phyloP scores from a whole-genome alignment of 2,113 vertebrate genomes.

The Odontesthes bonariensis region DNA sequence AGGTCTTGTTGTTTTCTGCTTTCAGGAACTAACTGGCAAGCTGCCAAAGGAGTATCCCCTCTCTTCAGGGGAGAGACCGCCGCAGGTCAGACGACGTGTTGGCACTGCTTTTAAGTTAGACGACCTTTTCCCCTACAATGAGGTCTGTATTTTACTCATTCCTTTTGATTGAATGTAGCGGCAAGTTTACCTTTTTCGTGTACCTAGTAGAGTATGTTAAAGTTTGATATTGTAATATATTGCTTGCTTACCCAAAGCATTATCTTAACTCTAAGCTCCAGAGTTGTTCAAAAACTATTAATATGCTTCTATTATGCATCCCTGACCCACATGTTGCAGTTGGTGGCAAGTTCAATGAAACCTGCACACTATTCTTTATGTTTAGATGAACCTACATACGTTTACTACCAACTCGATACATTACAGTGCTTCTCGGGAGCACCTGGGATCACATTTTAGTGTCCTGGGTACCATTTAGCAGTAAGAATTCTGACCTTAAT shows the following conservation, averaged over 20 bases:
- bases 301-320: background rate
- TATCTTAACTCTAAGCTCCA: slow-evolving; percentile 4
- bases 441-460: background rate
- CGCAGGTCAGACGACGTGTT: slow-evolving; percentile 90
- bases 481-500: background rate
- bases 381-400: background rate
- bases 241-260: background rate
- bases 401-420: background rate
- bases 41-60: slow-evolving; percentile 96
- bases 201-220: background rate
- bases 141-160: slow-evolving; percentile 79
- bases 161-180: slow-evolving; percentile 11
- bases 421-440: background rate
- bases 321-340: background rate
- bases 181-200: background rate
- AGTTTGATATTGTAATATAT: background rate
- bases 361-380: background rate
- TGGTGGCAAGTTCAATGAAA: background rate
- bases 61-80: slow-evolving; percentile 89
- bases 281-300: background rate
- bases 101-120: slow-evolving; percentile 93
- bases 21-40: slow-evolving; percentile 93
- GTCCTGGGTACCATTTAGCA: background rate
- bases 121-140: slow-evolving; percentile 90
- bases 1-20: slow-evolving; percentile 37